Conservation (phyloP, 2,888 invertebrate species). For the Orthonevra nobilis region DNA sequence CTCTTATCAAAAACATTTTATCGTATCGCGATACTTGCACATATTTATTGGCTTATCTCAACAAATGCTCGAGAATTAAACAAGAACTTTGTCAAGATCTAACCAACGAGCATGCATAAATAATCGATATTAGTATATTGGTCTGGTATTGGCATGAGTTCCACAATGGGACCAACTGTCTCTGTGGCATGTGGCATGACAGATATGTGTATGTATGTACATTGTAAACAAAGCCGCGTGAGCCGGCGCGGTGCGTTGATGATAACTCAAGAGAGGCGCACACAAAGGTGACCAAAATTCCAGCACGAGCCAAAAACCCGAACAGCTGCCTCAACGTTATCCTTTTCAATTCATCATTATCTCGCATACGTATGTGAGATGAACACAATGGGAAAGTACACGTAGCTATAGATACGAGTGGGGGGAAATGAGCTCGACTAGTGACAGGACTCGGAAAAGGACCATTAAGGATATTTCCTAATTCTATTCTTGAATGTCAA, state of each 20-base stretch:
- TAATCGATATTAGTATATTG: slow-evolving; percentile 28
- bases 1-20: no score
- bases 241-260: slow-evolving; percentile 27
- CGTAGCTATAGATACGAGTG: background rate
- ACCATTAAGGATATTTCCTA: slow-evolving; percentile 45
- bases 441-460: slow-evolving; percentile 18
- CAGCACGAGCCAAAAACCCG: slow-evolving; percentile 63
- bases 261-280: slow-evolving; percentile 60
- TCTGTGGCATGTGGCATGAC: slow-evolving; percentile 62
- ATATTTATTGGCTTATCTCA: no score
- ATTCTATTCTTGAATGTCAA: slow-evolving; percentile 28
- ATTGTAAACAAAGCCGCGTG: slow-evolving; percentile 43
- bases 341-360: slow-evolving; percentile 62
- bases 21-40: no score
- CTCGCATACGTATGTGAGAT: slow-evolving; percentile 19
- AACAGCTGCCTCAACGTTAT: slow-evolving; percentile 66
- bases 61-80: no score
- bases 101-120: slow-evolving; percentile 28
- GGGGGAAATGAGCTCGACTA: slow-evolving; percentile 22
- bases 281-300: slow-evolving; percentile 66
- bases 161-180: slow-evolving; percentile 61
- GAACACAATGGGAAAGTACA: slow-evolving; percentile 10
- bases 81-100: no score
- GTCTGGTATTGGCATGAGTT: slow-evolving; percentile 14
- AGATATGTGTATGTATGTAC: no score